Conservation (phyloP, 2,888 invertebrate species). For the Theodoxus fluviatilis region DNA sequence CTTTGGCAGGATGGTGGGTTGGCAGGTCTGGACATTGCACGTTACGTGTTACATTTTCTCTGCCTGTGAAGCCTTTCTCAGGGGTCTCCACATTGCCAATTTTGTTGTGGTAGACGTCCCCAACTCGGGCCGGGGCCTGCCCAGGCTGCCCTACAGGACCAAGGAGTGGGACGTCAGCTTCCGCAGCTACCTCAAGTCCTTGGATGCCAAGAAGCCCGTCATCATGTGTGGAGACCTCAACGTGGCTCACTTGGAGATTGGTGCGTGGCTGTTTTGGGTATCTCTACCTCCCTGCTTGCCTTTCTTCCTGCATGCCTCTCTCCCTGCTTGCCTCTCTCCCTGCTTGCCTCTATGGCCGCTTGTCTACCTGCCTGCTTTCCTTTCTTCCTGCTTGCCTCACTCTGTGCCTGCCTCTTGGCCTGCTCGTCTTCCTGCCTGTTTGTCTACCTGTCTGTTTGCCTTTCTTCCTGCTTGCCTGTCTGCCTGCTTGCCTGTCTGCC, state of each 20-base stretch:
- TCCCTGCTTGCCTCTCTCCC: too few species aligned
- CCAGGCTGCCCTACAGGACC: constrained; percentile 84
- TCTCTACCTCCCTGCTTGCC: neutral
- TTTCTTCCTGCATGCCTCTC: too few species aligned
- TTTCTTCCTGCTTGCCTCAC: too few species aligned
- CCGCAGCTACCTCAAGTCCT: constrained; percentile 76
- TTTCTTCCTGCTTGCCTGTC: too few species aligned
- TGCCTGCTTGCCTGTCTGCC: too few species aligned
- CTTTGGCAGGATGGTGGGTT: too few species aligned
- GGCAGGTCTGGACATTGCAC: too few species aligned
- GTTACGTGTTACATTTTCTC: neutral
- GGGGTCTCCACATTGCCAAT: neutral
- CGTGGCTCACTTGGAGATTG: constrained; percentile 93
- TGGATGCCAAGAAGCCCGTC: constrained; percentile 90
- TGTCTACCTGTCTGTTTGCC: too few species aligned
- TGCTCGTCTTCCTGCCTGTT: too few species aligned
- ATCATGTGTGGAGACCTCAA: constrained; percentile 97
- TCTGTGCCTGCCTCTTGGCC: too few species aligned
- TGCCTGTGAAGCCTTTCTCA: neutral
- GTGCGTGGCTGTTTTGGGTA: constrained; percentile 67
- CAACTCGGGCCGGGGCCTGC: constrained; percentile 88
- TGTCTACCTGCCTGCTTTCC: too few species aligned
- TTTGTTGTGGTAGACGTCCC: constrained; percentile 80
- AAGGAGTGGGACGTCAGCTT: constrained; percentile 87
- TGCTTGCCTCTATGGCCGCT: too few species aligned